These are phyloP conservation scores for Drosophila lutescens DNA, from an alignment of 2,888 invertebrate genomes.

Conservation along the genomic window DNA sequence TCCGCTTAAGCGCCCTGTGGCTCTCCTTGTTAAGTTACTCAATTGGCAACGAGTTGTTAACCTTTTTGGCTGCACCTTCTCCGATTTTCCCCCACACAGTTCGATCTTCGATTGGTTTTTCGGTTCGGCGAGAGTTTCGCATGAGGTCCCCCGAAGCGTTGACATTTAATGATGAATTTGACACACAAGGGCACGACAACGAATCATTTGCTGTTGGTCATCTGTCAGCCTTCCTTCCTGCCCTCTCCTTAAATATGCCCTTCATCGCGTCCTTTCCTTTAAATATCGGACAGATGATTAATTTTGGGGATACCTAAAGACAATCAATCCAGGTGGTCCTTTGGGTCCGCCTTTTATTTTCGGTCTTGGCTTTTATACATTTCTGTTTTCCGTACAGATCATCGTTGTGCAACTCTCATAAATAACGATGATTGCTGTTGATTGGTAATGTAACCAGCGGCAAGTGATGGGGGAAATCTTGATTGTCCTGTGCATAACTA, in stretches of 20 bases:
- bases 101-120: conserved; percentile 14
- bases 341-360: conserved; percentile 13
- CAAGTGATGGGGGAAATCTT: conserved; percentile 27
- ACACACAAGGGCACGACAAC: conserved; percentile 83
- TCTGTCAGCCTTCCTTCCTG: conserved; percentile 21
- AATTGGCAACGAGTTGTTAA: conserved; percentile 76
- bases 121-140: conserved; percentile 55
- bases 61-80: conserved; percentile 64
- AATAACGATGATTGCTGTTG: conserved; percentile 65
- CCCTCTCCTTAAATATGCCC: conserved; percentile 3
- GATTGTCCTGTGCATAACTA: conserved; percentile 31
- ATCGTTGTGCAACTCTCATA: conserved; percentile 65
- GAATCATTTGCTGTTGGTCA: conserved; percentile 50
- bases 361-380: conserved; percentile 16
- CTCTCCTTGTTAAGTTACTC: conserved; percentile 67
- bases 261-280: conserved; percentile 40
- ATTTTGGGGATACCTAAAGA: conserved; percentile 53
- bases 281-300: conserved; percentile 66
- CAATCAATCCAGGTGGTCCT: conserved; percentile 69
- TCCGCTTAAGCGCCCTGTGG: conserved; percentile 45
- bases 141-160: conserved; percentile 78
- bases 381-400: conserved; percentile 32
- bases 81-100: conserved; percentile 8
- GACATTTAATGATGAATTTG: conserved; percentile 84
- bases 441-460: conserved; percentile 47